Evolutionary conservation across 2,888 invertebrate genomes (phyloP), one percentile per base, ranked within the genome.

Genomic region (Pristionchus maxplancki): DNA sequence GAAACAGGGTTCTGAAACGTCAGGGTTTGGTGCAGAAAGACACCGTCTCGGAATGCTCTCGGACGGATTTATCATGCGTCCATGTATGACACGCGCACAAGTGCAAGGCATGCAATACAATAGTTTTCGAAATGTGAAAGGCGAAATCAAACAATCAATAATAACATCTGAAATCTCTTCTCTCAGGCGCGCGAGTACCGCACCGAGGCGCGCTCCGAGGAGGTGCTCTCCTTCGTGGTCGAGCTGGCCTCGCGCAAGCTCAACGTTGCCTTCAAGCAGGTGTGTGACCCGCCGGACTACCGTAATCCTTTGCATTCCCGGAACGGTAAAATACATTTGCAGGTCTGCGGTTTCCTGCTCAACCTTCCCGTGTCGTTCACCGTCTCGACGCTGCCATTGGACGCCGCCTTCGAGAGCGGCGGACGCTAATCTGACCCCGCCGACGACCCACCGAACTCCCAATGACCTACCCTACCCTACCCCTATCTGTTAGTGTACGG

Each of bases 261-360:
- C 44, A n/a, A 44, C 48, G 78, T 78, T 48, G 78, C 78, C 48
- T 78, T 78, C 78, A 78, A 78, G 48, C 78, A 78, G 78, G 78
- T 78, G 44, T 13, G 64, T 62, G 28, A 62, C 62, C 62, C 28
- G n/a, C 53, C 8, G 62, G 13, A 28, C 62, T 62, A 28, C 4
- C 62, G 28, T 62, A 28, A n/a, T 6, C 28, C n/a, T n/a, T n/a
- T n/a, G n/a, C n/a, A n/a, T n/a, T n/a, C n/a, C n/a, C n/a, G n/a
- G n/a, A n/a, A n/a, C n/a, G n/a, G n/a, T n/a, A n/a, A n/a, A n/a
- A n/a, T n/a, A n/a, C n/a, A n/a, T n/a, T n/a, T 20, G 1, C 44
- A 78, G 78, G 78, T 78, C 37, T 78, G 78, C 78, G 78, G 78
- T 11, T 78, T 78, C 78, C 78, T 78, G 78, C 78, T 78, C 44